Base-by-base conservation (phyloP, 2,888 invertebrate genomes). In the Periphyllus acericola region DNA sequence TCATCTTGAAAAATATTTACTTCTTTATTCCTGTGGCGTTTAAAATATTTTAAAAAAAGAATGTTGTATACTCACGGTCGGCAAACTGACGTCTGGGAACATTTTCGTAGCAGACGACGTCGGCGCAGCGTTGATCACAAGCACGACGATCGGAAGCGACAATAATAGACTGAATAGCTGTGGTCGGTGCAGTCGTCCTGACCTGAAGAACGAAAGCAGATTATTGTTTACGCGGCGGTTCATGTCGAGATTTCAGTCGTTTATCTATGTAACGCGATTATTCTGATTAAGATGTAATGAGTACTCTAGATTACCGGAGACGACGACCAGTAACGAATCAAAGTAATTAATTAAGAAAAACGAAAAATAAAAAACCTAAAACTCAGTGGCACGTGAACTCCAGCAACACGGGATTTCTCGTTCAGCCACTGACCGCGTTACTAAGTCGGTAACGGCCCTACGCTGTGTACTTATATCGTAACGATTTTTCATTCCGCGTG, bases 11-110 rank as follows among this genome's bases (percentile, higher is more conserved):
- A 55, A 55, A 21, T 55, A 5, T 21, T 55, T 55, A 11, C 5
- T 19, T 19, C 6, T 55, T 17, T 21, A 21, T 21, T 55, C 9
- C 3, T 3, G 6, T 21, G 1, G 3, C 3, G 55, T 55, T 21
- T 21, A 55, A 19, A 21, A 21, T 55, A 55, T 9, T 52, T 52
- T 52, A 4, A 11, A 52, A 2, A 52, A 11, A 52, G 9, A 52
- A 9, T 17, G 14, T 3, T 6, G 9, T 55, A 19, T 83, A 83
- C 83, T 83, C 60, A 83, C 83, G 21, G 84, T 84, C 14, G 84
- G 17, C 32, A 84, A 66, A 66, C 75, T 84, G 75, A 32, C 14
- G 32, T 66, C 76, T 46, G 66, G 75, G 32, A 46, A 66, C 11
- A 66, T 32, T 11, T 29, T 40, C 76, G 40, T 55, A 14, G 66